Base-by-base conservation (phyloP, 1,140 invertebrate species). In the Zaprionus ghesquierei region DNA sequence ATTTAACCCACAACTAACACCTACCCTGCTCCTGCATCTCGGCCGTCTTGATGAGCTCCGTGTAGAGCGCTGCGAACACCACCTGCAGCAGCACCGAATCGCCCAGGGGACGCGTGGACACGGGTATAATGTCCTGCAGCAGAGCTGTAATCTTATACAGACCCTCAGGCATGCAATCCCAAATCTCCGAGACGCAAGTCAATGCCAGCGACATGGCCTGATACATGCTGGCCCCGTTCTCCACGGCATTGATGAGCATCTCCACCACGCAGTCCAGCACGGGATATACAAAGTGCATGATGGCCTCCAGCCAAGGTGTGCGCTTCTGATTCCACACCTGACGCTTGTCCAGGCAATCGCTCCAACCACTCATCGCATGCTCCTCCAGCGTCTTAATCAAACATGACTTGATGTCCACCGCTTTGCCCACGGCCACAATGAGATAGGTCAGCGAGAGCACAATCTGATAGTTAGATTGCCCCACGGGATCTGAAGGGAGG, bases 291-390 rank as follows among this genome's bases (percentile, higher is more conserved):
- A 95, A 93, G 20, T 94, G 93, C 63, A 96, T 86, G 12, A 96
- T 92, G 3, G 95, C 95, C 62, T 95, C 94, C 53, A 96, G 91
- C 96, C 96, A 97, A 0, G 95, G 93, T 25, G 95, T 95, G 25
- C 95, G 93, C 29, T 94, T 94, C 81, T 96, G 95, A 92, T 96
- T 96, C 96, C 96, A 97, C 1, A 97, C 96, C 93, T 96, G 95
- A 70, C 95, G 92, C 82, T 94, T 94, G 87, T 96, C 95, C 44
- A 96, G 93, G 81, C 95, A 95, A 64, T 93, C 94, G 1, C 94
- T 93, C 96, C 95, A 96, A 18, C 94, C 92, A 3, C 75, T 61
- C 33, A 92, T 90, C 54, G 93, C 92, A 68, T 93, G 93, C 44
- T 93, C 91, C 75, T 95, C 95, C 8, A 96, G 92, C 0, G 94